These are phyloP conservation scores for Epizoanthus stellaris DNA, from an alignment of 92 coral and sea anemone genomes.

Conservation along the genomic window DNA sequence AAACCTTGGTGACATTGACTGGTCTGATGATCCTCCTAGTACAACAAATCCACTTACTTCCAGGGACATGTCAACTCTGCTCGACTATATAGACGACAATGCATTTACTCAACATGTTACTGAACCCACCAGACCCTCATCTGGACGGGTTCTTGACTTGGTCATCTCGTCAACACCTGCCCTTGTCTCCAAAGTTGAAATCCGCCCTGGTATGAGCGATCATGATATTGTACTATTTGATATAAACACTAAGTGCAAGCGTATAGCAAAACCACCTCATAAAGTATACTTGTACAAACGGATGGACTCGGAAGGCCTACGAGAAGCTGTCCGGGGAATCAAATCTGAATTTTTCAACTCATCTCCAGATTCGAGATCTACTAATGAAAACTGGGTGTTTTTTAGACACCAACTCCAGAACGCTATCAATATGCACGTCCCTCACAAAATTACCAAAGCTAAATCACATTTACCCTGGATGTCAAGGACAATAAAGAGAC, in stretches of 20 bases:
- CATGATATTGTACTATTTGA: not conserved
- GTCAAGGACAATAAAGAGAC: slow-evolving; percentile 32
- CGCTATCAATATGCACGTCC: slow-evolving; percentile 15
- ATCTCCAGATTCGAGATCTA: slow-evolving; percentile 35
- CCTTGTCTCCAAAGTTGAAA: slow-evolving; percentile 16
- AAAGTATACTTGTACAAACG: not conserved
- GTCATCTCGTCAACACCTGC: slow-evolving; percentile 29
- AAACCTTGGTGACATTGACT: slow-evolving; percentile 1
- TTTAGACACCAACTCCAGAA: slow-evolving; percentile 17
- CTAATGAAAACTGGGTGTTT: slow-evolving; percentile 4
- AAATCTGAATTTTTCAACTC: slow-evolving; percentile 26
- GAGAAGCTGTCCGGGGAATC: slow-evolving; percentile 9
- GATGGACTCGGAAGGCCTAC: slow-evolving; percentile 17
- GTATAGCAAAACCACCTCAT: slow-evolving; percentile 8
- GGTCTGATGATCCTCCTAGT: slow-evolving; percentile 33
- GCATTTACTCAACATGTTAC: slow-evolving; percentile 16
- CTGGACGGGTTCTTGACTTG: slow-evolving; percentile 16
- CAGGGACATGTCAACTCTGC: slow-evolving; percentile 10
- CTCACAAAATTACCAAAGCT: slow-evolving; percentile 22
- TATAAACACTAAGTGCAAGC: slow-evolving; percentile 24
- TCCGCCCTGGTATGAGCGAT: slow-evolving; percentile 23
- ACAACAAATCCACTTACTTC: slow-evolving; percentile 30
- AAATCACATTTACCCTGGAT: slow-evolving; percentile 22
- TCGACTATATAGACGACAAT: slow-evolving; percentile 11
- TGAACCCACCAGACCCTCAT: slow-evolving; percentile 11